Evolutionary conservation across 2,888 invertebrate species (phyloP).

Genomic region (Odontocolon sp.): DNA sequence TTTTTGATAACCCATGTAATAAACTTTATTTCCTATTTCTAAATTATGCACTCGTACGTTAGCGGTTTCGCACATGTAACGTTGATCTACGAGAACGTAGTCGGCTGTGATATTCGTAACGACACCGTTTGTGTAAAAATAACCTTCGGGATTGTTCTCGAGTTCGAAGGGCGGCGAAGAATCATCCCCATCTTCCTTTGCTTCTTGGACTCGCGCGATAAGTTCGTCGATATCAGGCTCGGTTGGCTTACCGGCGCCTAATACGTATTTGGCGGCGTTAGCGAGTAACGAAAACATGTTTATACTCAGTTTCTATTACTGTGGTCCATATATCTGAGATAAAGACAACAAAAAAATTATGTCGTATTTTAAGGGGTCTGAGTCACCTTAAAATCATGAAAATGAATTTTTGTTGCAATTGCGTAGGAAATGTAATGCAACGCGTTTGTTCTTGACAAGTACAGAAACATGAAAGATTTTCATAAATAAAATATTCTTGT

Average conservation of each 20-base stretch:
- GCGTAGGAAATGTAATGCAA: not conserved
- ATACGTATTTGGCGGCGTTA: slow-evolving; percentile 67
- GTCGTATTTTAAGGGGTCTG: too few relatives aligned
- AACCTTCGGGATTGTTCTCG: slow-evolving; percentile 60
- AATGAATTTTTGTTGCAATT: too few relatives aligned
- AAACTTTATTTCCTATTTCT: slow-evolving; percentile 82
- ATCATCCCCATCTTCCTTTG: slow-evolving; percentile 33
- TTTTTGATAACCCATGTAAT: slow-evolving; percentile 83
- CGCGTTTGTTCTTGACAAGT: too few relatives aligned
- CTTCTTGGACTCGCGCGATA: slow-evolving; percentile 62
- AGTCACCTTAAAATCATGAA: too few relatives aligned
- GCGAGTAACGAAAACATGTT: slow-evolving; percentile 82
- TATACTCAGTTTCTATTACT: slow-evolving; percentile 57
- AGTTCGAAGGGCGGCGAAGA: slow-evolving; percentile 4
- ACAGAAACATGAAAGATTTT: too few relatives aligned
- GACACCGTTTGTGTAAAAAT: slow-evolving; percentile 81
- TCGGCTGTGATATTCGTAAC: slow-evolving; percentile 83
- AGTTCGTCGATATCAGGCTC: slow-evolving; percentile 66
- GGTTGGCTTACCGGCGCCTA: slow-evolving; percentile 35
- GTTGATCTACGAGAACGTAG: slow-evolving; percentile 84
- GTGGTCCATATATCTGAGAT: slow-evolving; percentile 62
- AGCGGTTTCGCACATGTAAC: slow-evolving; percentile 82
- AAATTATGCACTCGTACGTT: slow-evolving; percentile 78
- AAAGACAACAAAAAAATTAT: not conserved
- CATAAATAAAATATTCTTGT: not conserved